Evolutionary conservation across 2,113 vertebrate genomes (phyloP).

Genomic region (Motacilla alba): DNA sequence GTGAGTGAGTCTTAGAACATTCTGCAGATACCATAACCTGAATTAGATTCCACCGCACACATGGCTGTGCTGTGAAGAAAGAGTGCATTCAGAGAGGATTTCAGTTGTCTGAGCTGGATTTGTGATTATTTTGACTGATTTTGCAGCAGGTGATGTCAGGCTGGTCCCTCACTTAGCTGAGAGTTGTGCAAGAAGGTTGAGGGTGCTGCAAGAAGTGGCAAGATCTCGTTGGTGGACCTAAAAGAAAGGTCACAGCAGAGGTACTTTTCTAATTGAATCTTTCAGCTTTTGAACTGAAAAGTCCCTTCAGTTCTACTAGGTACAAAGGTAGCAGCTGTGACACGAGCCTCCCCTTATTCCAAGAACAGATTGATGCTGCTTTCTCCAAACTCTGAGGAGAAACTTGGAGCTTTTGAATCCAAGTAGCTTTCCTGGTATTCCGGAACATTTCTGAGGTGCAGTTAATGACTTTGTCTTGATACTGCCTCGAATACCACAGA

Average conservation of each 20-base stretch:
- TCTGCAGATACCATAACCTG: neutral
- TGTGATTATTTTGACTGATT: neutral
- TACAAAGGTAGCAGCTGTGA: neutral
- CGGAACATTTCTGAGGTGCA: neutral
- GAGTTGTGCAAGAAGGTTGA: neutral
- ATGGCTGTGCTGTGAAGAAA: neutral
- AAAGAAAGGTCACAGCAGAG: neutral
- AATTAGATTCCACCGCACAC: neutral
- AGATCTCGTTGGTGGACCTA: neutral
- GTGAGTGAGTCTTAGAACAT: neutral
- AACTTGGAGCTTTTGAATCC: neutral
- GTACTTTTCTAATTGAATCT: neutral
- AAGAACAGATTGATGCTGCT: neutral
- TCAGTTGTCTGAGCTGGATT: neutral
- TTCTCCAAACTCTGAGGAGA: neutral
- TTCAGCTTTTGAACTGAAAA: neutral
- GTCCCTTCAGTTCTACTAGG: neutral
- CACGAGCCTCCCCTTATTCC: neutral
- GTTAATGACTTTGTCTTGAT: neutral
- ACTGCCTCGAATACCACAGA: neutral
- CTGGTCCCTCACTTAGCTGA: neutral
- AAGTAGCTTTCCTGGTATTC: neutral
- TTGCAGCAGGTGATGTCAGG: accelerated
- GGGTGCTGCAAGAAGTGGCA: neutral
- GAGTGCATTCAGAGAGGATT: neutral